These are phyloP conservation scores for Oncorhynchus clarkii DNA, from an alignment of 2,113 vertebrate genomes.

Conservation along the genomic window DNA sequence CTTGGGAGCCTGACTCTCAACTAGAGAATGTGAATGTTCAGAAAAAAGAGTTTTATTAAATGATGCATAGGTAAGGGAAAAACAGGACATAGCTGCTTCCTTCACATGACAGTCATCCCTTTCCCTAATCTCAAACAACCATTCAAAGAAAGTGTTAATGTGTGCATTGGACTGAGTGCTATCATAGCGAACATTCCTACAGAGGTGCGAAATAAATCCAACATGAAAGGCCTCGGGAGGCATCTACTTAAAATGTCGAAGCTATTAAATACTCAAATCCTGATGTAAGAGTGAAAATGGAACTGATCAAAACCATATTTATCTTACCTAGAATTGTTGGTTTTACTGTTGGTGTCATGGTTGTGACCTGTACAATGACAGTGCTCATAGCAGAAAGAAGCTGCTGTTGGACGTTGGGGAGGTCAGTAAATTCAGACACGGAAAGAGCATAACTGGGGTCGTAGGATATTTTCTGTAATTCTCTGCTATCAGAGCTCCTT, in stretches of 20 bases:
- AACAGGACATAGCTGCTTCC: not conserved
- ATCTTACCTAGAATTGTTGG: conserved; percentile 13
- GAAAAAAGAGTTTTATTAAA: too few relatives aligned
- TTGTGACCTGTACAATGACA: not conserved
- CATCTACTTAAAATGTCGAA: not conserved
- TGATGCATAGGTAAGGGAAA: not conserved
- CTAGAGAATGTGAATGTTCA: too few relatives aligned
- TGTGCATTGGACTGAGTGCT: too few relatives aligned
- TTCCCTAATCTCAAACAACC: too few relatives aligned
- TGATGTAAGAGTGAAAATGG: not conserved
- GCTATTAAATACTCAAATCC: not conserved
- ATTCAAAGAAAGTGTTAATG: too few relatives aligned
- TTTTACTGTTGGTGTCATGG: not conserved
- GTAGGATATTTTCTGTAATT: conserved; percentile 44
- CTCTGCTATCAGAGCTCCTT: conserved; percentile 1
- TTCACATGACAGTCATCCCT: too few relatives aligned
- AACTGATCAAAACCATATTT: not conserved
- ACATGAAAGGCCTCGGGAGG: too few relatives aligned
- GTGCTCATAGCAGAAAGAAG: conserved; percentile 12
- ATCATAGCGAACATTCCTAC: too few relatives aligned
- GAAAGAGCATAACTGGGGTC: conserved; percentile 1
- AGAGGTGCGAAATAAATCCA: too few relatives aligned
- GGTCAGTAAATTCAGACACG: conserved; percentile 67
- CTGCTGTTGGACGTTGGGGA: conserved; percentile 43
- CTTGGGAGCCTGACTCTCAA: too few relatives aligned